Percentiles rank a stretch among this genome's conserved stretches.
These are phyloP conservation scores for Nemotelus nigrinus DNA, from an alignment of 2,888 invertebrate species.

Conservation along the genomic window DNA sequence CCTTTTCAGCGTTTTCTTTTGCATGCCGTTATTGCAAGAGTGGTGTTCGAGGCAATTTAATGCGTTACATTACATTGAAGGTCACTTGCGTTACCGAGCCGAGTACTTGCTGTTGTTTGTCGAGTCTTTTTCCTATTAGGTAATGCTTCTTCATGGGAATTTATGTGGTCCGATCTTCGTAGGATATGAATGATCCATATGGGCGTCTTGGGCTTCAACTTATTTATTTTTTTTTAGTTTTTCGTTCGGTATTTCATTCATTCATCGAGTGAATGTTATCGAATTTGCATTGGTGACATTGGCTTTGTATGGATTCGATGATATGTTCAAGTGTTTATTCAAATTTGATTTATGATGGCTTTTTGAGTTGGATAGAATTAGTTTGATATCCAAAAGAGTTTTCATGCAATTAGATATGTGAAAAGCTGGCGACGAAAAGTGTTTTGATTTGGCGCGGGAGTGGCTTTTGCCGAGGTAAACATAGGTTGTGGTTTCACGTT, in stretches of 20 bases:
- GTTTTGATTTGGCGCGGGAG: no score
- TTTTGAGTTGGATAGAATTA: no score
- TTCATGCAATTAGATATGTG: no score
- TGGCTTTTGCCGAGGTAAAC: no score
- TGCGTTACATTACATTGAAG: slow-evolving; percentile 27
- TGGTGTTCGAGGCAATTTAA: slow-evolving; percentile 23
- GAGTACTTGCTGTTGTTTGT: not conserved
- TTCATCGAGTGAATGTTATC: slow-evolving; percentile 15
- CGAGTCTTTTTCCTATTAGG: not conserved
- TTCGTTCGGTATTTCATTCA: slow-evolving; percentile 15
- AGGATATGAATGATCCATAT: not conserved
- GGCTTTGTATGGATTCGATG: not conserved
- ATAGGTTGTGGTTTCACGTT: no score
- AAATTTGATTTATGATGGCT: no score
- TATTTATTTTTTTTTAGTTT: not conserved
- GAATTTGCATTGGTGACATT: slow-evolving; percentile 6
- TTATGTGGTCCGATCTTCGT: not conserved
- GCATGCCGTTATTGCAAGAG: slow-evolving; percentile 26
- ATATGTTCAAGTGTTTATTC: no score
- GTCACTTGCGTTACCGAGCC: slow-evolving; percentile 8
- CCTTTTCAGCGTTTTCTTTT: slow-evolving; percentile 28
- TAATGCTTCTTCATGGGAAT: slow-evolving; percentile 33
- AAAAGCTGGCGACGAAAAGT: no score
- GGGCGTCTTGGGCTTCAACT: not conserved
- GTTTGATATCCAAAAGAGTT: no score